phyloP scores from a whole-genome alignment of 2,888 invertebrate species.

The Herminia tarsipennalis region DNA sequence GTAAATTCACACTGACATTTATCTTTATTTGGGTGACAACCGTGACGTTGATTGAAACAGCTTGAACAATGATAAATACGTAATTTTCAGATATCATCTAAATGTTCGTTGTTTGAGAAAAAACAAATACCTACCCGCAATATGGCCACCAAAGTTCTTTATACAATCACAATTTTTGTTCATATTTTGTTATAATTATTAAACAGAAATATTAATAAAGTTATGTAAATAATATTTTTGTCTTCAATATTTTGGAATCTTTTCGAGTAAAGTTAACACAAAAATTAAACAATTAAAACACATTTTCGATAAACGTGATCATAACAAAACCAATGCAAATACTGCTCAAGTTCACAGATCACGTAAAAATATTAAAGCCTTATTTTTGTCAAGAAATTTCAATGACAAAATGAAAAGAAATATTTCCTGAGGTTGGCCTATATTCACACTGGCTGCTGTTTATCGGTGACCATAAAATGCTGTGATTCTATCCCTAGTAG shows the following conservation, averaged over 20 bases:
- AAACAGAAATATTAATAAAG: too few species aligned
- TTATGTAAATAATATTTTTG: too few species aligned
- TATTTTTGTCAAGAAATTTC: constrained; percentile 39
- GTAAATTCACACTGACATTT: constrained; percentile 34
- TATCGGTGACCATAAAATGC: constrained; percentile 12
- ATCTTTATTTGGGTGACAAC: constrained; percentile 45
- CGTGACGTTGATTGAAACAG: constrained; percentile 39
- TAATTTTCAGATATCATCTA: constrained; percentile 19
- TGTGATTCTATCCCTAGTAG: constrained; percentile 12
- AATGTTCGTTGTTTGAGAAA: background rate
- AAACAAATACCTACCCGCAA: too few species aligned
- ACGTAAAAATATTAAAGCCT: constrained; percentile 31
- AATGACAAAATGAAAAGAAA: constrained; percentile 32
- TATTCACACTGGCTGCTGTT: constrained; percentile 12
- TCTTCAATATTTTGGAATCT: too few species aligned
- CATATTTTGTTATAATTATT: too few species aligned
- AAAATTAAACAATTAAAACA: too few species aligned
- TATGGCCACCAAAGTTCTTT: too few species aligned
- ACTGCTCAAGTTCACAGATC: constrained; percentile 17
- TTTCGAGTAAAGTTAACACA: too few species aligned
- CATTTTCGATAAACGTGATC: background rate
- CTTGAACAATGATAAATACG: constrained; percentile 40
- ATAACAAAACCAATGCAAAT: constrained; percentile 13
- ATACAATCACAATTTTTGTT: too few species aligned
- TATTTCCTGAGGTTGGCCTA: constrained; percentile 27